Conservation (phyloP, 2,113 vertebrate genomes). For the Zosterops borbonicus region DNA sequence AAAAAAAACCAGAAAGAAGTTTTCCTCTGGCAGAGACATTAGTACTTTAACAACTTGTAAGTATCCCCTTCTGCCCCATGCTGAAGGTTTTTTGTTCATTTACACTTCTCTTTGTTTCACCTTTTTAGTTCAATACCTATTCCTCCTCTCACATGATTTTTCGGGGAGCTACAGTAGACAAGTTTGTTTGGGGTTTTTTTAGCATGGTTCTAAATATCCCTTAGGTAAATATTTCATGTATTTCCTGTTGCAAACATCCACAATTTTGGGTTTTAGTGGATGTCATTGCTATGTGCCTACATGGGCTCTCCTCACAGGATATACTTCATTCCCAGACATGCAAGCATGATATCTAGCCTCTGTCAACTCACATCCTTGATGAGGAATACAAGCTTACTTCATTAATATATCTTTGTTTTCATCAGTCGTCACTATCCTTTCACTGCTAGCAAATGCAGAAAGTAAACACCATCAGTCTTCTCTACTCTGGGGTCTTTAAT, state of each 20-base stretch:
- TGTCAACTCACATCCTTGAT: neutral
- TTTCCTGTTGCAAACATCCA: neutral
- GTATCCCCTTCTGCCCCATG: neutral
- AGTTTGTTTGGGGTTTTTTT: neutral
- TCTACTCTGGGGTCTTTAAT: neutral
- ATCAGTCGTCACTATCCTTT: neutral
- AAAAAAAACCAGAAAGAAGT: neutral
- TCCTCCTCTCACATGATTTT: neutral
- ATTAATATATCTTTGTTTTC: neutral
- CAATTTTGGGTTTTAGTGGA: neutral
- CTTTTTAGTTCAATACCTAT: neutral
- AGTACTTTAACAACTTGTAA: neutral
- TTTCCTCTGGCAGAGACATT: neutral
- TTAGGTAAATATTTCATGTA: neutral
- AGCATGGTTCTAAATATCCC: neutral
- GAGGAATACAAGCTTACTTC: neutral
- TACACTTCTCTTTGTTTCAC: neutral
- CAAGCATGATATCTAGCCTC: neutral
- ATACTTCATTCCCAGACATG: neutral
- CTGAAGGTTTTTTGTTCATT: neutral
- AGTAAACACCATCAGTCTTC: neutral
- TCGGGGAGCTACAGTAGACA: neutral
- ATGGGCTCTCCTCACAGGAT: neutral
- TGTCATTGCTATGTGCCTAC: neutral
- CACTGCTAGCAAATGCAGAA: neutral